Conservation (phyloP, 2,797 vertebrate genomes). For the Ctenochaetus hawaiiensis region DNA sequence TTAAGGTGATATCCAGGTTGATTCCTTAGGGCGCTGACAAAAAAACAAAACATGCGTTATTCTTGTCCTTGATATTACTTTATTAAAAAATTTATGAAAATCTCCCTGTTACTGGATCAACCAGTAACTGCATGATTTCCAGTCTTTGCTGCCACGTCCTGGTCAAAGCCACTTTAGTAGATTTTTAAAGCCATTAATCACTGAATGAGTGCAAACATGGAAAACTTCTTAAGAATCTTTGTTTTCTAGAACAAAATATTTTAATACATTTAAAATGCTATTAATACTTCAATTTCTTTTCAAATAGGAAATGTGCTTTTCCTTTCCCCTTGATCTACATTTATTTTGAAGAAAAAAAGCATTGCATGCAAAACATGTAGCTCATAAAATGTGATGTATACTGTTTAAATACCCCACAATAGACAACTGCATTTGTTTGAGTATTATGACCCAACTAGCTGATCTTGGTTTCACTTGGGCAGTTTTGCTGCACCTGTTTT, state of each 20-base stretch:
- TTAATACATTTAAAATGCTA: too few species aligned
- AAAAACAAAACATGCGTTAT: constrained; percentile 15
- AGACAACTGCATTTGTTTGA: too few species aligned
- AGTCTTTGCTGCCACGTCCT: constrained; percentile 54
- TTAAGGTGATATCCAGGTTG: constrained; percentile 12
- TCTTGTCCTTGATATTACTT: constrained; percentile 1
- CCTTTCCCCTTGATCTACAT: too few species aligned
- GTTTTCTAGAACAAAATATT: not conserved
- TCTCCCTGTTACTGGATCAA: not conserved
- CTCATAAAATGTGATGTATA: not conserved
- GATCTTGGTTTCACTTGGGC: too few species aligned
- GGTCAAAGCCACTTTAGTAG: constrained; percentile 26
- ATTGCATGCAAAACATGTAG: not conserved
- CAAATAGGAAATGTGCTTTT: too few species aligned
- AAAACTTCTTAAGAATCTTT: not conserved
- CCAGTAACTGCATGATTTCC: constrained; percentile 8
- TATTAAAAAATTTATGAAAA: constrained; percentile 3
- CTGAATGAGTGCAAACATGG: not conserved
- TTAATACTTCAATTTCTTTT: too few species aligned
- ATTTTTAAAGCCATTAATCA: not conserved
- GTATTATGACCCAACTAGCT: too few species aligned
- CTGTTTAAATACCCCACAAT: not conserved
- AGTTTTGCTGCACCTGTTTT: not conserved
- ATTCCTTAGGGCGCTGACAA: constrained; percentile 15
- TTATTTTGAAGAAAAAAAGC: not conserved